A percentile compares a stretch with the other conserved stretches of the same genome.
These are phyloP conservation scores for Empidonax traillii DNA, from an alignment of 2,113 vertebrate species.

Conservation along the genomic window DNA sequence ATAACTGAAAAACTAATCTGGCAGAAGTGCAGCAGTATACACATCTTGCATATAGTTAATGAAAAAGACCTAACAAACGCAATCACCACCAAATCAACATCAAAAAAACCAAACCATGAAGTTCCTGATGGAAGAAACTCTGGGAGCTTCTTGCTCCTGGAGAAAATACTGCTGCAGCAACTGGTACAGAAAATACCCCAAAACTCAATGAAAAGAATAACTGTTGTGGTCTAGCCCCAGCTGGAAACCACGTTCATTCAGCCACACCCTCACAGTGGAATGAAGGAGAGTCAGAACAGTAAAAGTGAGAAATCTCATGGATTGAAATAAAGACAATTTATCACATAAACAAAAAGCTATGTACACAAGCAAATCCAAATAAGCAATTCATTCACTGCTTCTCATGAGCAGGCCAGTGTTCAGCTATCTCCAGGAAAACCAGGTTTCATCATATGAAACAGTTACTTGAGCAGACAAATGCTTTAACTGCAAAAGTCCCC, in stretches of 20 bases:
- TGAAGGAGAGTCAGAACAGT: neutral
- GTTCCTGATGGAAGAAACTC: neutral
- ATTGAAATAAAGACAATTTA: neutral
- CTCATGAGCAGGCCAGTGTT: neutral
- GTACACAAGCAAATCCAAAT: neutral
- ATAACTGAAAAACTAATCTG: neutral
- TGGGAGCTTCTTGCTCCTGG: neutral
- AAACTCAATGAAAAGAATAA: neutral
- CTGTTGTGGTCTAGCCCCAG: neutral
- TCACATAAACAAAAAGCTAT: neutral
- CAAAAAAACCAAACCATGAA: neutral
- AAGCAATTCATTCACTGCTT: neutral
- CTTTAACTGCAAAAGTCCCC: neutral
- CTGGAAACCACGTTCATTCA: neutral
- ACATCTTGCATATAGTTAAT: neutral
- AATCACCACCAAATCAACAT: neutral
- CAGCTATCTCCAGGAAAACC: neutral
- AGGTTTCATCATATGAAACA: accelerated
- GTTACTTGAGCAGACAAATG: neutral
- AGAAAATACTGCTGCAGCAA: neutral
- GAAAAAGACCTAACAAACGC: neutral
- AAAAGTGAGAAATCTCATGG: neutral
- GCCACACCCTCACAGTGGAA: neutral
- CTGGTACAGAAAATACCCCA: accelerated
- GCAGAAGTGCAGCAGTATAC: neutral